A percentile compares a stretch with the other conserved stretches of the same genome.
Conservation (phyloP, 2,888 invertebrate genomes). For the Sinopyrophorus schimmeli region DNA sequence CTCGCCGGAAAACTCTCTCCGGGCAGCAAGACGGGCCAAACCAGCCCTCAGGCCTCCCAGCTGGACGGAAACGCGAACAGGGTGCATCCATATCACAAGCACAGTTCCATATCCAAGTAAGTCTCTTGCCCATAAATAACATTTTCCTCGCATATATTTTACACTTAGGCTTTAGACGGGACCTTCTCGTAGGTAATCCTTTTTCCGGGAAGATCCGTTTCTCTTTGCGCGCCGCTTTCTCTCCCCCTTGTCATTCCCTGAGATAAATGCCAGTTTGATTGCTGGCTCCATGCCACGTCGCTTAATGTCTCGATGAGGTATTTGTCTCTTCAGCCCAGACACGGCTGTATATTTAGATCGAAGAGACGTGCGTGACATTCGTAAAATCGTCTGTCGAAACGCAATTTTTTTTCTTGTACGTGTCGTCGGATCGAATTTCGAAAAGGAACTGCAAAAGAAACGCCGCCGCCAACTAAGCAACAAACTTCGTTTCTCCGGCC, state of each 20-base stretch:
- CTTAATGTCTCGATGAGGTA: slow-evolving; percentile 39
- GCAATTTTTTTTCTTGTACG: slow-evolving; percentile 16
- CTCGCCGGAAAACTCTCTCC: slow-evolving; percentile 90
- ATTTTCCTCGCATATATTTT: slow-evolving; percentile 57
- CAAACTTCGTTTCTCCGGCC: slow-evolving; percentile 21
- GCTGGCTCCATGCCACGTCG: slow-evolving; percentile 31
- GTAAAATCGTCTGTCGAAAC: slow-evolving; percentile 36
- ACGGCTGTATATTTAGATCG: slow-evolving; percentile 43
- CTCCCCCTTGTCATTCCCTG: slow-evolving; percentile 20
- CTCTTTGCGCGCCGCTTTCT: too few relatives aligned
- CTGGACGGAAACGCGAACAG: slow-evolving; percentile 73
- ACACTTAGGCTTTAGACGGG: too few relatives aligned
- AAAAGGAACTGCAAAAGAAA: slow-evolving; percentile 17
- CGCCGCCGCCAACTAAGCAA: slow-evolving; percentile 7
- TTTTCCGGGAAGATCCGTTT: too few relatives aligned
- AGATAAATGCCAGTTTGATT: slow-evolving; percentile 32
- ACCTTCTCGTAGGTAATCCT: slow-evolving; percentile 20
- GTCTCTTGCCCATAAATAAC: slow-evolving; percentile 57
- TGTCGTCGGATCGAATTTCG: slow-evolving; percentile 19
- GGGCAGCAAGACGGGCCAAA: slow-evolving; percentile 56
- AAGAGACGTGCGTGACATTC: slow-evolving; percentile 43
- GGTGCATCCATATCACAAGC: slow-evolving; percentile 62
- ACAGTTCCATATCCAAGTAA: slow-evolving; percentile 56
- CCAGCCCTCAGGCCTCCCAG: slow-evolving; percentile 52
- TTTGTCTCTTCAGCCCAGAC: slow-evolving; percentile 44